Conservation (phyloP, 2,797 vertebrate species). For the Luscinia luscinia region DNA sequence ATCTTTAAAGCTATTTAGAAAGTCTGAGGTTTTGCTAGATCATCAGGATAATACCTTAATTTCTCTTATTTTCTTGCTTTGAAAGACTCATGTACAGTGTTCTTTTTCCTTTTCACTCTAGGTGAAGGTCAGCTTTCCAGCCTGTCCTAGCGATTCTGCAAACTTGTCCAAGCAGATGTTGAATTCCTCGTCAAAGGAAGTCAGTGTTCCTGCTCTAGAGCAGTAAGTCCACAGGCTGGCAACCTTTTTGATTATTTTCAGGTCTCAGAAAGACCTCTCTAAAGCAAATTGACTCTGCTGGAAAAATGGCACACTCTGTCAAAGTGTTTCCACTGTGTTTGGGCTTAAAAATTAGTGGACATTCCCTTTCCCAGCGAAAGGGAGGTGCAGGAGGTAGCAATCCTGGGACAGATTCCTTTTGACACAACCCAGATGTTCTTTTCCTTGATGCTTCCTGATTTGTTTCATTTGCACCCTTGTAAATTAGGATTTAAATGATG, state of each 20-base stretch:
- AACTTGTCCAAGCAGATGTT: slow-evolving; percentile 77
- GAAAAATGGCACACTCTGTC: background rate
- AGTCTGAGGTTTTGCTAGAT: background rate
- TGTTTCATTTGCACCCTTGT: background rate
- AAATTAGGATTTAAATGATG: background rate
- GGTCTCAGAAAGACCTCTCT: background rate
- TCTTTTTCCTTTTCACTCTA: slow-evolving; percentile 77
- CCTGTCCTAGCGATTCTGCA: slow-evolving; percentile 78
- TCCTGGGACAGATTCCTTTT: background rate
- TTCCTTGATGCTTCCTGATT: background rate
- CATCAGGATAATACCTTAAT: background rate
- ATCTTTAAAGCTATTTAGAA: background rate
- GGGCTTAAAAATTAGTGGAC: background rate
- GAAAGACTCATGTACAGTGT: slow-evolving; percentile 58
- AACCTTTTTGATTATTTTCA: background rate
- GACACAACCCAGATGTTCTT: background rate
- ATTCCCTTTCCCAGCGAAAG: background rate
- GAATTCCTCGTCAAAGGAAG: slow-evolving; percentile 61
- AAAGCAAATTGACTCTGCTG: background rate
- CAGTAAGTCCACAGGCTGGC: slow-evolving; percentile 12
- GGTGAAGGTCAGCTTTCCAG: slow-evolving; percentile 66
- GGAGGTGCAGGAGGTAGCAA: background rate
- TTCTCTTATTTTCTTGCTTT: background rate
- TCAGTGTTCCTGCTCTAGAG: background rate
- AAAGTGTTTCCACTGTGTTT: background rate